Percentiles rank a stretch among this genome's conserved stretches.
phyloP scores from a whole-genome alignment of 2,888 invertebrate species.

The Ligdia adustata region DNA sequence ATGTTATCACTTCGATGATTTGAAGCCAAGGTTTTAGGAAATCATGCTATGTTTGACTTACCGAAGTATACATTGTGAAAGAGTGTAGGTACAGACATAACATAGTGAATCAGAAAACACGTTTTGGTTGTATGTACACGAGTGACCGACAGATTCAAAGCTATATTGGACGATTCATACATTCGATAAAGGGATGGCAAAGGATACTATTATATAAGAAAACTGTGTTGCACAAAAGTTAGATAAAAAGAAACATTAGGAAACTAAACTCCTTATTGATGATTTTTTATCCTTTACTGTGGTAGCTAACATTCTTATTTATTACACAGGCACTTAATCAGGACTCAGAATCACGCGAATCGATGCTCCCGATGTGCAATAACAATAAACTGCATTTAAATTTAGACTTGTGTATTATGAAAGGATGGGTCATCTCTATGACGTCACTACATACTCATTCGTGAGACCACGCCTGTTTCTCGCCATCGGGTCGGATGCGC shows the following conservation, averaged over 20 bases:
- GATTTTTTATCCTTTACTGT: too few species aligned
- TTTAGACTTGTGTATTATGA: slow-evolving; percentile 8
- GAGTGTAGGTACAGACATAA: too few species aligned
- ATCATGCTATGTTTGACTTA: slow-evolving; percentile 41
- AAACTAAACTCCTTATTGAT: too few species aligned
- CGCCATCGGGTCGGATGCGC: slow-evolving; percentile 45
- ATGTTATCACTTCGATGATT: slow-evolving; percentile 68
- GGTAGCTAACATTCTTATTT: too few species aligned
- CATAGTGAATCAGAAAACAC: slow-evolving; percentile 22
- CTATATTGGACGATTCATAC: slow-evolving; percentile 11
- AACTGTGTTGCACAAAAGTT: too few species aligned
- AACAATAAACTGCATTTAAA: slow-evolving; percentile 11
- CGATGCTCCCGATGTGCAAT: slow-evolving; percentile 8
- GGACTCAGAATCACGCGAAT: too few species aligned
- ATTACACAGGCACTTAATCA: too few species aligned
- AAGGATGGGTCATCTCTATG: slow-evolving; percentile 64
- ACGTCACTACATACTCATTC: slow-evolving; percentile 75
- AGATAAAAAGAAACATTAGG: too few species aligned
- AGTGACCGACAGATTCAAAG: slow-evolving; percentile 10
- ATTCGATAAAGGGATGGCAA: too few species aligned
- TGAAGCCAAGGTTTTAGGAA: slow-evolving; percentile 70
- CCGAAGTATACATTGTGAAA: slow-evolving; percentile 29
- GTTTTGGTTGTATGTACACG: slow-evolving; percentile 18
- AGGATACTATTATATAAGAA: too few species aligned
- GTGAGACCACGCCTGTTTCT: slow-evolving; percentile 44